Evolutionary conservation across 1,140 invertebrate genomes (phyloP).

Genomic region (Drusus annulatus): DNA sequence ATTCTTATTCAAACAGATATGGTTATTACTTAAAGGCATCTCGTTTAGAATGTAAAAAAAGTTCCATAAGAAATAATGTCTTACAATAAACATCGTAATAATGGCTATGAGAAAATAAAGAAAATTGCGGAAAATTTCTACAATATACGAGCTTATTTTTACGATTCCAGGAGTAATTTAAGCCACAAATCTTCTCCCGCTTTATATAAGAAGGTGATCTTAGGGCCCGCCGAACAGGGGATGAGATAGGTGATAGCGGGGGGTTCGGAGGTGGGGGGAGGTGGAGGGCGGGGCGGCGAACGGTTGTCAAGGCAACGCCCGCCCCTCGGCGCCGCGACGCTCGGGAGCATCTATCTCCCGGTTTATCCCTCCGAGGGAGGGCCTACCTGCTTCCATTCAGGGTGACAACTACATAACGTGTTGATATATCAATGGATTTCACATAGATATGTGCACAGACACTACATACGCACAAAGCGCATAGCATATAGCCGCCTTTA

Average conservation of each 20-base stretch:
- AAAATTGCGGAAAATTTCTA: not conserved
- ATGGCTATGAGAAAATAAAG: too few species aligned
- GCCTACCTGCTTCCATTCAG: not conserved
- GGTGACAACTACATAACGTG: not conserved
- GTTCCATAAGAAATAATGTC: too few species aligned
- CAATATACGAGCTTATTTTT: not conserved
- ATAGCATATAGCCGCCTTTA: too few species aligned
- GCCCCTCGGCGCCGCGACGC: not conserved
- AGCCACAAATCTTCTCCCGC: not conserved
- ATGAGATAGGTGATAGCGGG: not conserved
- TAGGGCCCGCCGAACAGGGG: not conserved
- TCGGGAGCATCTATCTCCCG: not conserved
- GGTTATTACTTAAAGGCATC: too few species aligned
- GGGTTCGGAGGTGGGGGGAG: conserved; percentile 1
- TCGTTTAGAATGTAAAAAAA: too few species aligned
- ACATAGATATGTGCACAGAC: too few species aligned
- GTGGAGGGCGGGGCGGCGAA: conserved; percentile 27
- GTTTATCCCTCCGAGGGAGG: not conserved
- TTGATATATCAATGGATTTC: too few species aligned
- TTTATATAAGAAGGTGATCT: conserved; percentile 15
- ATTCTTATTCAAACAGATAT: too few species aligned
- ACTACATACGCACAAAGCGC: too few species aligned
- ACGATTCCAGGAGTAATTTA: not conserved
- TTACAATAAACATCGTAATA: too few species aligned
- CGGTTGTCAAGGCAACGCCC: conserved; percentile 31